phyloP scores from a whole-genome alignment of 2,113 vertebrate genomes.

The Climacteris rufus region DNA sequence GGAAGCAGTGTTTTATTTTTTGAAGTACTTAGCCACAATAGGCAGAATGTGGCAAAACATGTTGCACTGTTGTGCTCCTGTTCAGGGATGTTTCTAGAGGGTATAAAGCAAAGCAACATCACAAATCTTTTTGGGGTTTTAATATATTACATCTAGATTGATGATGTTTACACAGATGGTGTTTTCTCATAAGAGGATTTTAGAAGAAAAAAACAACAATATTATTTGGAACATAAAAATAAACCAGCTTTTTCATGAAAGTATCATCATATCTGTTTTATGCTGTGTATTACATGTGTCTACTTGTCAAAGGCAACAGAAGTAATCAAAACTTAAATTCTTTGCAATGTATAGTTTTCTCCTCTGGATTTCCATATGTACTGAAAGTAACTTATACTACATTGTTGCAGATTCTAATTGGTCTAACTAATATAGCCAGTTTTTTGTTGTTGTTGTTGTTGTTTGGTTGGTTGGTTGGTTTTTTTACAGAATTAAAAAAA shows the following conservation, averaged over 20 bases:
- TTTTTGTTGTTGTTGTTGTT: no score
- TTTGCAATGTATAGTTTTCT: background rate
- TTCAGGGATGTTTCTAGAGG: background rate
- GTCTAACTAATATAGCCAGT: background rate
- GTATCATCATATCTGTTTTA: background rate
- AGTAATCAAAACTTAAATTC: background rate
- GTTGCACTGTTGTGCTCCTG: background rate
- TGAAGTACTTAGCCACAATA: background rate
- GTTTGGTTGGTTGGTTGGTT: no score
- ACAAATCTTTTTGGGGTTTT: background rate
- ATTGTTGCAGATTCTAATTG: background rate
- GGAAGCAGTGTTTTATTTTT: background rate
- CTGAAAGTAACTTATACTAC: background rate
- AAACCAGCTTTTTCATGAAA: background rate
- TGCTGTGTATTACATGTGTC: fast-evolving
- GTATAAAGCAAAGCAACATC: background rate
- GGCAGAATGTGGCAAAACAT: background rate
- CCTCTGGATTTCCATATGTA: background rate
- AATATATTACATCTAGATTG: background rate
- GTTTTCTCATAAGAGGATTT: background rate
- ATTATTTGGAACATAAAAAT: background rate
- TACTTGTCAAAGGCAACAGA: background rate
- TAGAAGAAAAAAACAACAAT: background rate
- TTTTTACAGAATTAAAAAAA: background rate
- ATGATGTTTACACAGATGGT: background rate